These are phyloP conservation scores for Pilophorus perplexus DNA, from an alignment of 2,888 invertebrate species.

Conservation along the genomic window DNA sequence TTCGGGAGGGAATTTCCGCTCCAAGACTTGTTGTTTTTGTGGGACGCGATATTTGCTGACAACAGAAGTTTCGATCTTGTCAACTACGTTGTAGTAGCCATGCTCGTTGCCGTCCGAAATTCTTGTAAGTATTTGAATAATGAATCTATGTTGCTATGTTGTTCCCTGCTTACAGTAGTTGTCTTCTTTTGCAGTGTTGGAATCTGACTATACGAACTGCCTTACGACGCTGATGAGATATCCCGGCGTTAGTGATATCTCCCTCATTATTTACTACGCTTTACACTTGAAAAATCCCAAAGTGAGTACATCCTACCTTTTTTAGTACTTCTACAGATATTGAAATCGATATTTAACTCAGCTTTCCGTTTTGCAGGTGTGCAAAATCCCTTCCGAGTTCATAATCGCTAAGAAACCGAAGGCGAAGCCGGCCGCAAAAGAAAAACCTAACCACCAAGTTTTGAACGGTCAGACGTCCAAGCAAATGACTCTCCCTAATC, in stretches of 20 bases:
- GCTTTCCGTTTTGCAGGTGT: background rate
- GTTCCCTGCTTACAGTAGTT: background rate
- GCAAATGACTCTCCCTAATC: too few species aligned
- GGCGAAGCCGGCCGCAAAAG: background rate
- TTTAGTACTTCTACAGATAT: background rate
- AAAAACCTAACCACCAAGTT: constrained; percentile 2
- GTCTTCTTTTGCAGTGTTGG: constrained; percentile 57
- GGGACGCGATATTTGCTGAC: constrained; percentile 81
- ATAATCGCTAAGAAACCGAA: background rate
- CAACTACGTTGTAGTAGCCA: constrained; percentile 71
- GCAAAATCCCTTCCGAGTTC: constrained; percentile 18
- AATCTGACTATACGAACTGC: constrained; percentile 64
- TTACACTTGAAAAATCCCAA: constrained; percentile 56
- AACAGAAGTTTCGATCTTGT: constrained; percentile 58
- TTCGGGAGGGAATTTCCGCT: constrained; percentile 82
- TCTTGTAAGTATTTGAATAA: constrained; percentile 59
- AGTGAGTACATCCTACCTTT: constrained; percentile 48
- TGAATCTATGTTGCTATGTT: background rate
- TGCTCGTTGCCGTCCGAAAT: constrained; percentile 69
- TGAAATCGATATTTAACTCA: background rate
- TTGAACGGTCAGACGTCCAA: constrained; percentile 8
- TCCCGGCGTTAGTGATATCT: constrained; percentile 63
- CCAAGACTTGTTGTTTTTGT: constrained; percentile 70
- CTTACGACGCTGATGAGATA: constrained; percentile 67
- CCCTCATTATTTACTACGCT: constrained; percentile 62